Conservation (phyloP, 2,888 invertebrate species). For the Byasa hedistus region DNA sequence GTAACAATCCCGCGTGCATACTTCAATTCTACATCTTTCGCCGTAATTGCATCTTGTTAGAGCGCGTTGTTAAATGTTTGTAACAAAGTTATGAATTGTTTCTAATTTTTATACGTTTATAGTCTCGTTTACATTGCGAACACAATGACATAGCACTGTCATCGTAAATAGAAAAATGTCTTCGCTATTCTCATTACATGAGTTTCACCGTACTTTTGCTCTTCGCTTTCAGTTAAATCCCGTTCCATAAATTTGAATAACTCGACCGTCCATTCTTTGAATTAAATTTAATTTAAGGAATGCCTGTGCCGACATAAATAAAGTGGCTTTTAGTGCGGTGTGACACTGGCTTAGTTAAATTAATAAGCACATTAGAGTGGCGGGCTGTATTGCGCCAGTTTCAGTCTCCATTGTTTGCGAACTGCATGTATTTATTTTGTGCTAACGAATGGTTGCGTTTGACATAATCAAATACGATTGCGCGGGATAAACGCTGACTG, state of each 20-base stretch:
- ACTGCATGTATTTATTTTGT: conserved; percentile 30
- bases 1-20: too few relatives aligned
- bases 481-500: conserved; percentile 6
- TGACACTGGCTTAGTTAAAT: conserved; percentile 38
- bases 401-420: conserved; percentile 33
- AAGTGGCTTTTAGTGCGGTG: conserved; percentile 32
- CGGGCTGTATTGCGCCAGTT: conserved; percentile 31
- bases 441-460: conserved; percentile 27
- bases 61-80: too few relatives aligned
- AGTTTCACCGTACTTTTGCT: conserved; percentile 12
- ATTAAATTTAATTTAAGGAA: conserved; percentile 33
- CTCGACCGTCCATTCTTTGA: conserved; percentile 32
- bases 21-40: too few relatives aligned
- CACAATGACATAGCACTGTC: not conserved
- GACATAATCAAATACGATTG: conserved; percentile 28
- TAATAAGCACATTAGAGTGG: conserved; percentile 41
- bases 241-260: conserved; percentile 31
- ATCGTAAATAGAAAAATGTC: conserved; percentile 3
- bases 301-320: conserved; percentile 34
- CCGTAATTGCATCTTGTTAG: too few relatives aligned
- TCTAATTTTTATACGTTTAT: not conserved
- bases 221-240: conserved; percentile 24
- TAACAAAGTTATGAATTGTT: too few relatives aligned
- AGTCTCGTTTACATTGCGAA: not conserved
- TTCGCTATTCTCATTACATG: conserved; percentile 18